Base-by-base conservation (phyloP, 2,113 vertebrate genomes). In the Hippocampus comes region DNA sequence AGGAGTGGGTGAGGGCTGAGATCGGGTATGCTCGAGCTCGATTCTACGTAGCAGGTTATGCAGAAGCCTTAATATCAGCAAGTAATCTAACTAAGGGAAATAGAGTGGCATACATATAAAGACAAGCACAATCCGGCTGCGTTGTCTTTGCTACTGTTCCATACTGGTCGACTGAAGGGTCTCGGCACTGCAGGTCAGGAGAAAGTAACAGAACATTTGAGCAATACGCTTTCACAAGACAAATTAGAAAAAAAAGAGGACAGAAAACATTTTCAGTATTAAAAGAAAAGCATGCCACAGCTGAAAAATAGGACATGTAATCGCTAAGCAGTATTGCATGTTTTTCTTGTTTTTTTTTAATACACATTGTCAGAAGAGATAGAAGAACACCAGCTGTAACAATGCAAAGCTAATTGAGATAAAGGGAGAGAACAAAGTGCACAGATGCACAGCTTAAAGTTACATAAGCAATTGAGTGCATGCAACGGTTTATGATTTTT, bases 61-160 rank as follows among this genome's bases (percentile, higher is more conserved):
- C 70, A 75, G 75, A 66, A 74, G 83, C 72, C 78, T 75, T 71
- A 68, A 78, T 78, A 79, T 82, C 73, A 61, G 80, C 78, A 56
- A 64, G 59, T 74, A 78, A 86, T 85, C 68, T 75, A 77, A 77
- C 67, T 63, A 67, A 73, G 73, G 70, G 68, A 74, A 79, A 80
- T 69, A 51, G 57, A 55, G 2, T 42, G 68, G 63, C n/a, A 56
- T 75, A 59, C 69, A 77, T 68, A 60, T 68, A 6, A 61, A 73
- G 64, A 60, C 18, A 59, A 70, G 72, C 64, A 38, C 34, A 72
- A 72, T 64, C 61, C 60, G 48, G 34, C 55, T 71, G 63, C 71
- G 7, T 59, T 59, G 55, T 34, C 49, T 63, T 2, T 64, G 46
- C 9, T 27, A 53, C 15, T 11, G 56, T 64, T 43, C 53, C 23